Evolutionary conservation across 2,113 vertebrate species (phyloP).

Genomic region (Urocynchramus pylzowi): DNA sequence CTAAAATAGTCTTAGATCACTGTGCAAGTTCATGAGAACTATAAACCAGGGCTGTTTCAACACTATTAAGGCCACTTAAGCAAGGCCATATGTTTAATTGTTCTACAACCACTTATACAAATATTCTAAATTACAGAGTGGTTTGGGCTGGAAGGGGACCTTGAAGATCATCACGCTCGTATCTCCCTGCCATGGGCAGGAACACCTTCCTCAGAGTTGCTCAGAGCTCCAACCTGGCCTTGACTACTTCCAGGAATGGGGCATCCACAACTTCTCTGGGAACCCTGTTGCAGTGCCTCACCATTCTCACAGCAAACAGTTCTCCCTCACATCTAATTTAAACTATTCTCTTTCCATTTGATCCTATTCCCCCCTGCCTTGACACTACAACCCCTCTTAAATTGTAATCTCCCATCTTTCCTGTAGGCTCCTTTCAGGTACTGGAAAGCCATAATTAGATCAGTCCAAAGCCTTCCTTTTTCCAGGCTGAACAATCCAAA

Average conservation of each 20-base stretch:
- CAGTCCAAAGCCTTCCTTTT: not conserved
- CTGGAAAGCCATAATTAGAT: not conserved
- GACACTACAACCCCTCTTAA: not conserved
- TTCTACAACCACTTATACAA: not conserved
- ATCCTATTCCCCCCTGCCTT: not conserved
- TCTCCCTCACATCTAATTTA: not conserved
- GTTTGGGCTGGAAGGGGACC: not conserved
- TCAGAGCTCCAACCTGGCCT: not conserved
- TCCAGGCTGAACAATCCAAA: not conserved
- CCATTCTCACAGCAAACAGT: not conserved
- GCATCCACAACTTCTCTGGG: not conserved
- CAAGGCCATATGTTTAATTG: not conserved
- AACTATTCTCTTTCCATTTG: not conserved
- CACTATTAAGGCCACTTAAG: not conserved
- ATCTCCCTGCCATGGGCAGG: no score
- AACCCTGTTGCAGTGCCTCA: not conserved
- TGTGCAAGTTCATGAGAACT: not conserved
- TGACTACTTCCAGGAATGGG: not conserved
- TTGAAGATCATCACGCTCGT: not conserved
- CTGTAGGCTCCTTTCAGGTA: not conserved
- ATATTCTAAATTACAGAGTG: not conserved
- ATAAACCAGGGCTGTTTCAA: not conserved
- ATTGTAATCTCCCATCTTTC: not conserved
- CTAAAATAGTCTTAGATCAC: not conserved
- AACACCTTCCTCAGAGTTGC: not conserved